Percentiles rank a stretch among this genome's conserved stretches.
Evolutionary conservation across 1,140 invertebrate species (phyloP).

Genomic region (Steinernema feltiae): DNA sequence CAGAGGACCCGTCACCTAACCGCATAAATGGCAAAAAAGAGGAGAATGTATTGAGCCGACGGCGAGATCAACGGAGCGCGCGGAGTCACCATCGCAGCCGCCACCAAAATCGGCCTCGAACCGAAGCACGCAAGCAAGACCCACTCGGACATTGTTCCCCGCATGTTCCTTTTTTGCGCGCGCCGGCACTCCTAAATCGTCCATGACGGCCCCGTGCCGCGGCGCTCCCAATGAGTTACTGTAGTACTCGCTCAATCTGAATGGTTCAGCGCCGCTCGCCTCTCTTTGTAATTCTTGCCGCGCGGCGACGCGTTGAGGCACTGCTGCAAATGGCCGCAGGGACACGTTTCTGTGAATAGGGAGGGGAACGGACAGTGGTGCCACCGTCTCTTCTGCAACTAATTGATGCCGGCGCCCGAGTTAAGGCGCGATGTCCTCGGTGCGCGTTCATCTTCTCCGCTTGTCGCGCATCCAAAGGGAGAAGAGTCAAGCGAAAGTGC

Average conservation of each 20-base stretch:
- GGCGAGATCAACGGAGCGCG: background rate
- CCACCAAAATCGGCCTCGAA: no score
- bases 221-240: no score
- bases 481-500: background rate
- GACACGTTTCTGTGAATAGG: background rate
- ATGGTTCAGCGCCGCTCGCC: no score
- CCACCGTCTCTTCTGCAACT: no score
- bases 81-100: background rate
- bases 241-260: no score
- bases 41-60: background rate
- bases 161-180: background rate
- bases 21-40: background rate
- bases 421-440: background rate
- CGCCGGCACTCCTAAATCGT: background rate
- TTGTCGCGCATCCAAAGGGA: background rate
- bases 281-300: no score
- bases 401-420: conserved; percentile 13
- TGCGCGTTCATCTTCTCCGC: background rate
- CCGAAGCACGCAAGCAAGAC: no score
- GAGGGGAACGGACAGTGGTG: no score
- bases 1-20: background rate
- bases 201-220: background rate
- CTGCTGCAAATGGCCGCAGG: background rate
- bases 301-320: no score
- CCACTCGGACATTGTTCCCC: no score